phyloP scores from a whole-genome alignment of 1,140 invertebrate genomes.

The Neodiprion fabricii region DNA sequence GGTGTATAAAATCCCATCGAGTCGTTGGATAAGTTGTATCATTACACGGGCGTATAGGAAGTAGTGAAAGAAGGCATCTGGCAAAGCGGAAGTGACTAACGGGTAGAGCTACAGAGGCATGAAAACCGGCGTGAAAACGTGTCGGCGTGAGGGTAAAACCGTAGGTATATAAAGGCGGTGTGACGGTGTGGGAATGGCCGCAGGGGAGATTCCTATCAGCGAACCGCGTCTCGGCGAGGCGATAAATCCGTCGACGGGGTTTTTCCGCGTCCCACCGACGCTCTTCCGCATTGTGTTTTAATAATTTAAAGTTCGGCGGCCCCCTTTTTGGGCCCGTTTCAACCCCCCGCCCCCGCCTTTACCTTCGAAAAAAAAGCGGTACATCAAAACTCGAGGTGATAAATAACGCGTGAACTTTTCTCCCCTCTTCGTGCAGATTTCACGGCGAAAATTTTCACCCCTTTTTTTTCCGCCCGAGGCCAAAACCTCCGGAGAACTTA shows the following conservation, averaged over 20 bases:
- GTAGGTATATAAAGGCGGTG: neutral
- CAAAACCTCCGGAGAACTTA: too few species aligned
- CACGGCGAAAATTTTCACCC: too few species aligned
- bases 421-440: too few species aligned
- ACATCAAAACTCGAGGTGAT: conserved; percentile 3
- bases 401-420: neutral
- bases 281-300: neutral
- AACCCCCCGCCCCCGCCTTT: too few species aligned
- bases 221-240: neutral
- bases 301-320: neutral
- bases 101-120: too few species aligned
- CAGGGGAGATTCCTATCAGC: neutral
- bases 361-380: neutral
- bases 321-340: neutral
- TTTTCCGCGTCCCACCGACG: neutral
- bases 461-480: too few species aligned
- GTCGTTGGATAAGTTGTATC: too few species aligned
- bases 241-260: neutral
- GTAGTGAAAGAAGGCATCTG: neutral
- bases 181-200: neutral
- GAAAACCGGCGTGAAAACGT: too few species aligned
- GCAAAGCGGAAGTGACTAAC: neutral
- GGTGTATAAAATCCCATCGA: too few species aligned
- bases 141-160: too few species aligned
- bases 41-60: neutral